Percentiles rank a stretch among this genome's conserved stretches.
Conservation (phyloP, 2,797 vertebrate species). For the Borostomias antarcticus region DNA sequence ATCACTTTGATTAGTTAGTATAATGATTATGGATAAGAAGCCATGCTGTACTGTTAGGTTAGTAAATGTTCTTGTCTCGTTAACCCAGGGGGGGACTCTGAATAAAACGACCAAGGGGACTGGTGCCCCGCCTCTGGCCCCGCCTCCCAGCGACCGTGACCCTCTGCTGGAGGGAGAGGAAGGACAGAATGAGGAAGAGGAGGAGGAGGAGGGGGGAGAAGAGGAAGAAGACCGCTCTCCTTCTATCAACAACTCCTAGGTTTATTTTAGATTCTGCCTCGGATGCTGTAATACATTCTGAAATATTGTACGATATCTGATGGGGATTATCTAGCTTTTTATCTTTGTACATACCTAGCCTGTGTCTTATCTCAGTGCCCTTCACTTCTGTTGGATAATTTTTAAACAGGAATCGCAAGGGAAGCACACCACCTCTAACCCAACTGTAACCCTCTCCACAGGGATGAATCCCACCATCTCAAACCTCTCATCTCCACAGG, state of each 20-base stretch:
- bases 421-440: neutral
- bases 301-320: neutral
- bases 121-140: slow-evolving; percentile 1
- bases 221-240: slow-evolving; percentile 3
- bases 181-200: slow-evolving; percentile 37
- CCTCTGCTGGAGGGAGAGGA: slow-evolving; percentile 60
- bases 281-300: neutral
- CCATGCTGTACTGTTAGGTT: slow-evolving; percentile 3
- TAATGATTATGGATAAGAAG: neutral
- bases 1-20: neutral
- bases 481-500: no score
- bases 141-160: slow-evolving; percentile 54
- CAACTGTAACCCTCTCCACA: neutral
- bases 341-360: neutral
- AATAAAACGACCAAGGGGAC: slow-evolving; percentile 80
- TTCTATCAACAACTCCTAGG: slow-evolving; percentile 19
- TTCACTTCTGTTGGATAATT: no score
- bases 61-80: neutral
- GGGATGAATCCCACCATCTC: neutral
- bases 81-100: slow-evolving; percentile 75
- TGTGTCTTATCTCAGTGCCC: neutral
- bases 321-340: neutral
- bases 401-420: neutral
- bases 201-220: neutral
- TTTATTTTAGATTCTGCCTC: neutral